Base-by-base conservation (phyloP, 2,113 vertebrate species). In the Gasterosteus nipponicus region DNA sequence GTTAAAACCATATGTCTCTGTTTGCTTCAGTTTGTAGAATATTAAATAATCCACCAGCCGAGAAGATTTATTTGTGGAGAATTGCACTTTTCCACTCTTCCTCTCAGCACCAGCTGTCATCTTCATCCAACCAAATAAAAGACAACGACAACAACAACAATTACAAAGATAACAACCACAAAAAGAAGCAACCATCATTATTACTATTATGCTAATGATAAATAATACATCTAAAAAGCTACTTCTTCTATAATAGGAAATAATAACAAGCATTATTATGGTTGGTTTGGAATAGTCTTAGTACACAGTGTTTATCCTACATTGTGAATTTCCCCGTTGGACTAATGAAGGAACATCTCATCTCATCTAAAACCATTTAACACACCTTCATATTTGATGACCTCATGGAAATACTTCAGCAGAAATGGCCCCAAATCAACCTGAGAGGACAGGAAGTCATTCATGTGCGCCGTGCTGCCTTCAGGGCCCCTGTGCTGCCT, bases 401-500 rank as follows among this genome's bases (percentile, higher is more conserved):
- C 11, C 47, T 49, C 16, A 8, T 49, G 18, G n/a, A 1, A n/a
- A 51, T 51, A n/a, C 33, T 33, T 33, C 33, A 33, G 3, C 33
- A 33, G 33, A 33, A 33, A 33, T 33, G 33, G 33, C 33, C 33
- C 33, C 35, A 38, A 6, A 38, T 38, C 35, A 38, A 38, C 35
- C 35, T 38, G 35, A 7, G 6, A 7, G 35, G 35, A 7, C 5
- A 38, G 35, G 35, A 38, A 38, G 35, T 38, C 5, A 5, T 38
- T 38, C 35, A 33, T 33, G 33, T 33, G 33, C 5, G 33, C 33
- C 6, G 47, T 39, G 33, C 49, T 42, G 72, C 22, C 26, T 35
- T 49, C 44, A 69, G 49, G 71, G 22, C 22, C 12, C 56, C 49
- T 0, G 73, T 5, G 72, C 16, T 51, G 49, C 69, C 42, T 81